Base-by-base conservation (phyloP, 2,888 invertebrate species). In the Oxystoma pomonae region DNA sequence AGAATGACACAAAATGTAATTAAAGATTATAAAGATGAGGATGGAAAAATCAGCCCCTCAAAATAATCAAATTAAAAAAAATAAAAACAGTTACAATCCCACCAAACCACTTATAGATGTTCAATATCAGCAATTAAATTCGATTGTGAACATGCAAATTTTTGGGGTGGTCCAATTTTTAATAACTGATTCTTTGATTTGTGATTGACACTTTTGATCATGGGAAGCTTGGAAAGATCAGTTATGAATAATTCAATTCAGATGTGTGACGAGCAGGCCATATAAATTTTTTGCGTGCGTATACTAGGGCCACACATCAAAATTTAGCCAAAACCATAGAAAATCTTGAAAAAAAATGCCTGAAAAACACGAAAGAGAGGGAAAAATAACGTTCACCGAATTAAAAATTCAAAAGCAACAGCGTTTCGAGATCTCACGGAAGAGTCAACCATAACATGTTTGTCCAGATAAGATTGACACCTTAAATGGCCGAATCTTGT, bases 391-490 rank as follows among this genome's bases (percentile, higher is more conserved):
- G 3, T n/a, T 53, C 5, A 17, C 53, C 7, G 53, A 17, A 53
- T 53, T 7, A 3, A 35, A 35, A 35, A 7, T 12, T 35, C 35
- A 35, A 35, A 35, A 35, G 53, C 3, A 53, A 53, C 53, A 53
- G 19, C 17, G n/a, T 53, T 16, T 53, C n/a, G 53, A 9, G 53
- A 16, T 19, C 53, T 19, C 53, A 53, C 16, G 19, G 53, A 53
- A 16, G 53, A 53, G 53, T 53, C 53, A 66, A 65, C 70, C 72
- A 71, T 71, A 72, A 72, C 74, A 69, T 68, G 72, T 71, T 72
- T 71, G 71, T 70, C 69, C 73, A 35, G 35, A 35, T 35, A 35
- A 67, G 67, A 65, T 69, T 75, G 77, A 75, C 70, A 70, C 61
- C 63, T 65, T 66, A 65, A 69, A 69, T 68, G 56, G 68, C 59